Evolutionary conservation across 1,140 invertebrate species (phyloP).

Genomic region (Lasaia peninsularis): DNA sequence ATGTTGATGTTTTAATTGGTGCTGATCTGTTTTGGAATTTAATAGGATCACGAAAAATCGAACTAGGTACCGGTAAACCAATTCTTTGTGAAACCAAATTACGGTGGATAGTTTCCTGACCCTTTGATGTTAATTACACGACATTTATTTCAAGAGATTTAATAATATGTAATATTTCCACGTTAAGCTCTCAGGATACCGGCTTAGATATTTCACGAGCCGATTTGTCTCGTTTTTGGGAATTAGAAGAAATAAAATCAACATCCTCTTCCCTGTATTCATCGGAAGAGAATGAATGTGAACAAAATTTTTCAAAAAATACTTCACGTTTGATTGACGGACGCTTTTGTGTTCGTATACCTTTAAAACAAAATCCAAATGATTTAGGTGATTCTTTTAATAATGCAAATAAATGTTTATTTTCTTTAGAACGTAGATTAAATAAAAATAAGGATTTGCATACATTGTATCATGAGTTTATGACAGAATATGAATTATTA

Average conservation of each 20-base stretch:
- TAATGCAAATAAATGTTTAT: constrained; percentile 23
- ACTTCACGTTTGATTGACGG: constrained; percentile 24
- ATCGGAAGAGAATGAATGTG: constrained; percentile 28
- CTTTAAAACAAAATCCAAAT: constrained; percentile 19
- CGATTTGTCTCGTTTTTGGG: constrained; percentile 25
- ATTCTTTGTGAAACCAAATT: constrained; percentile 35
- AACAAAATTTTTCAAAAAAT: constrained; percentile 31
- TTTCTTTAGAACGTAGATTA: constrained; percentile 27
- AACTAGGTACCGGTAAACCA: constrained; percentile 30
- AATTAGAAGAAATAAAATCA: constrained; percentile 26
- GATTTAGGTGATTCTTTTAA: constrained; percentile 22
- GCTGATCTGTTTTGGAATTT: constrained; percentile 40
- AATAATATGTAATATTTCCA: background rate
- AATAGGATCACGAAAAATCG: constrained; percentile 27
- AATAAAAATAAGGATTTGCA: constrained; percentile 17
- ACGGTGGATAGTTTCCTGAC: constrained; percentile 36
- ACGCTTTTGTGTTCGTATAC: constrained; percentile 28
- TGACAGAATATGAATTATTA: constrained; percentile 29
- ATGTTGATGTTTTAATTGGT: constrained; percentile 29
- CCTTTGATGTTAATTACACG: constrained; percentile 16
- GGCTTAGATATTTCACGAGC: constrained; percentile 10
- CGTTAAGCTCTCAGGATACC: too few species aligned
- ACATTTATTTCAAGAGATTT: background rate
- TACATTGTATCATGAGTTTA: constrained; percentile 29
- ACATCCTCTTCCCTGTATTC: constrained; percentile 18